These are phyloP conservation scores for Athripsodes cinereus DNA, from an alignment of 2,888 invertebrate genomes.

Conservation along the genomic window DNA sequence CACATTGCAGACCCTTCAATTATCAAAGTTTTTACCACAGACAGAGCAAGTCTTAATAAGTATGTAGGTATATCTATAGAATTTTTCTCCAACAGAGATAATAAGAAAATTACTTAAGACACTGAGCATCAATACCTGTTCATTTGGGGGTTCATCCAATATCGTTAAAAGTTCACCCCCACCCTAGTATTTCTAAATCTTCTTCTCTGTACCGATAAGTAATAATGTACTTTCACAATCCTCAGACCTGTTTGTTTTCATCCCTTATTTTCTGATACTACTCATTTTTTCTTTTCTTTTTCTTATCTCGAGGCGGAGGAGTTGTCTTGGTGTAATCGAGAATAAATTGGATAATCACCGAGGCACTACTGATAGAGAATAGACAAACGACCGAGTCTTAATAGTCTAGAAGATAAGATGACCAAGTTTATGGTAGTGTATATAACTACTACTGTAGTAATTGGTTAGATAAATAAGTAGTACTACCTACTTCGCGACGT, in stretches of 20 bases:
- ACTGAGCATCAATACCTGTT: neutral
- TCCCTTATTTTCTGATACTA: constrained; percentile 1
- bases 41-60: too few relatives aligned
- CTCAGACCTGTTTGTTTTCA: constrained; percentile 4
- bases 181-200: constrained; percentile 3
- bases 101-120: neutral
- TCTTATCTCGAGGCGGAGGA: constrained; percentile 12
- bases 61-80: too few relatives aligned
- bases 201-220: constrained; percentile 4
- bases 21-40: too few relatives aligned
- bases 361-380: constrained; percentile 22
- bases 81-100: neutral
- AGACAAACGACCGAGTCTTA: constrained; percentile 18
- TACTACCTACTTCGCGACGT: neutral
- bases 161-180: constrained; percentile 14
- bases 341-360: constrained; percentile 28
- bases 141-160: constrained; percentile 9
- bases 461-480: neutral
- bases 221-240: neutral
- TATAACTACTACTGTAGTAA: too few relatives aligned
- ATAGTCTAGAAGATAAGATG: neutral
- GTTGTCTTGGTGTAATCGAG: constrained; percentile 21
- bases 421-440: neutral
- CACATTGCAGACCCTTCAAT: too few relatives aligned
- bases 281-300: neutral